Conservation (phyloP, 2,113 vertebrate species). For the Alexandromys fortis region DNA sequence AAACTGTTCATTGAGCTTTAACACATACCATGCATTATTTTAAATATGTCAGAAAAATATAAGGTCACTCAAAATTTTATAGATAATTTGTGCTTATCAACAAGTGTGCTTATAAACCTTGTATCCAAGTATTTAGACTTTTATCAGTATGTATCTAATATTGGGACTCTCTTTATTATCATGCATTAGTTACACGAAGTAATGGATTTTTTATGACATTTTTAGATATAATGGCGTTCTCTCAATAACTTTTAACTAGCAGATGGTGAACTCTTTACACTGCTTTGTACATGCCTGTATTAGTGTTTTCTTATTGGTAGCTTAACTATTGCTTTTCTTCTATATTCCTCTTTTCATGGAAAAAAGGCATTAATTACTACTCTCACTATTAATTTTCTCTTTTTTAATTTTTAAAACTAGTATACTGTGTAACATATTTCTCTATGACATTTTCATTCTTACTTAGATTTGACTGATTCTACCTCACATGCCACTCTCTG, state of each 20-base stretch:
- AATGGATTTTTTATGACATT: not conserved
- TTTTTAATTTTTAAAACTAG: not conserved
- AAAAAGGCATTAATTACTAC: conserved; percentile 16
- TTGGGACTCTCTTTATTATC: not conserved
- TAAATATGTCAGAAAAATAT: not conserved
- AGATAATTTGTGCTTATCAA: not conserved
- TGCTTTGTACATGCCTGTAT: not conserved
- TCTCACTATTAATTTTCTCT: not conserved
- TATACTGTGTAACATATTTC: not conserved
- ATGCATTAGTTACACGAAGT: not conserved
- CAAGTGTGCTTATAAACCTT: not conserved
- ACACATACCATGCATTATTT: not conserved
- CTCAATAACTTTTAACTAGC: not conserved
- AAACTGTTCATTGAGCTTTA: conserved; percentile 8
- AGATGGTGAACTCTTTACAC: conserved; percentile 6
- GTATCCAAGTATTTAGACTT: not conserved
- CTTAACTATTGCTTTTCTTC: conserved; percentile 19
- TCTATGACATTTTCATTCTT: not conserved
- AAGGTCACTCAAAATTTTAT: not conserved
- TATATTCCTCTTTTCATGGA: not conserved
- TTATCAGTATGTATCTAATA: not conserved
- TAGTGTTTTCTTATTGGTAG: not conserved
- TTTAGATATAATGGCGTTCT: not conserved
- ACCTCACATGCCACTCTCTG: no score
- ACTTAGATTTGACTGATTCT: not conserved